phyloP scores from a whole-genome alignment of 2,113 vertebrate species.

The Mastomys natalensis region DNA sequence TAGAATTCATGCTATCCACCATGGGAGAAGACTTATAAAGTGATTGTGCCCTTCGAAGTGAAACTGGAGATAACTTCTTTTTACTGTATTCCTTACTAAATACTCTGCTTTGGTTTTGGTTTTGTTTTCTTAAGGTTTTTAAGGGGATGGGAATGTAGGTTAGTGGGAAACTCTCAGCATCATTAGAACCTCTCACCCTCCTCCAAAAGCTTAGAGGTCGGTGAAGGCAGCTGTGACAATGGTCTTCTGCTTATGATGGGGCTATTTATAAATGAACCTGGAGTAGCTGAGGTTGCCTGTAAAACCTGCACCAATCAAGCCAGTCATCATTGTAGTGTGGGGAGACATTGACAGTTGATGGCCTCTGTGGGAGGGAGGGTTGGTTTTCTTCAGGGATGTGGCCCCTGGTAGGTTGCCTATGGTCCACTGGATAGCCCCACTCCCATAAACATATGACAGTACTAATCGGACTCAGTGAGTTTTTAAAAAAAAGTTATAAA shows the following conservation, averaged over 20 bases:
- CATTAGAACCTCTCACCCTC: neutral
- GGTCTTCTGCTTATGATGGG: neutral
- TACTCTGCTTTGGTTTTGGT: neutral
- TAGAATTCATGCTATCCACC: neutral
- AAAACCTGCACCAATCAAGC: neutral
- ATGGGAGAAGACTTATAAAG: neutral
- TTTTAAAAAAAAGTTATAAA: neutral
- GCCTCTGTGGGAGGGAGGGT: neutral
- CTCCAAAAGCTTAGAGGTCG: neutral
- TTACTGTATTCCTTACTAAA: constrained; percentile 1
- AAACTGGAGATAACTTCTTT: neutral
- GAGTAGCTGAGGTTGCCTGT: neutral
- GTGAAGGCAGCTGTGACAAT: neutral
- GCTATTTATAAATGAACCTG: neutral
- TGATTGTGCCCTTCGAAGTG: neutral
- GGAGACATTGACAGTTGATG: neutral
- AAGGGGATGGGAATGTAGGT: neutral
- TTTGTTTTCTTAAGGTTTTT: neutral
- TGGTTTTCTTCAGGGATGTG: neutral
- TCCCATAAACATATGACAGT: neutral
- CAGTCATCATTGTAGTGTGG: neutral
- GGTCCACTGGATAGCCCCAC: neutral
- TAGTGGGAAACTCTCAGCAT: neutral
- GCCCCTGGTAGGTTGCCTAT: neutral
- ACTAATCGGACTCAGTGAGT: neutral